Evolutionary conservation across 1,140 invertebrate species (phyloP), one percentile per base, ranked within the genome.

Genomic region (Drosophila kohkoa): DNA sequence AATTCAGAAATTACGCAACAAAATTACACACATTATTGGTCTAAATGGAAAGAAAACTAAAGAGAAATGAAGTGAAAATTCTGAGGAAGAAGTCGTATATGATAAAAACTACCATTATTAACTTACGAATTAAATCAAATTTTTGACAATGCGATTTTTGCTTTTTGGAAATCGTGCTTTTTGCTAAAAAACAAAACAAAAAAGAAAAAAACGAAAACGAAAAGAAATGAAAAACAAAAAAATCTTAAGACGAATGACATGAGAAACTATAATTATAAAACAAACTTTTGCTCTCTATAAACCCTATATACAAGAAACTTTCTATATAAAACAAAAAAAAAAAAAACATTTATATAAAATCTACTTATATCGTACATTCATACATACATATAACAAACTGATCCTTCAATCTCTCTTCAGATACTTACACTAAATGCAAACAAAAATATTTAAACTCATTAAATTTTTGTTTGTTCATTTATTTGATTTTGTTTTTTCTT

Each of bases 111-210:
- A 86, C 67, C 54, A 79, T 86, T 76, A 86, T 76, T 86, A 77
- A 82, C 76, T 88, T 87, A 82, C 82, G 73, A 87, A 75, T 82
- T 80, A 72, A 82, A 87, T 89, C 71, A 77, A 88, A 81, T 87
- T 88, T 88, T 83, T 88, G 77, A 88, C 80, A 88, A 87, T 82
- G 77, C 85, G 80, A 83, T 88, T 88, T 88, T 88, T 82, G 83
- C 77, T 83, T 88, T 88, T 83, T 83, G 81, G 79, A 87, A 87
- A 87, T 87, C 82, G 82, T 87, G 82, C 82, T 87, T 87, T 87
- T 87, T 87, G 82, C 79, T 79, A 86, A 72, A 60, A 58, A 63
- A 25, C 20, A 25, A 74, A 62, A 65, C 13, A 6, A 75, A 63
- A 57, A 48, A 62, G 51, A 41, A 15, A 62, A 13, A 57, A 64